phyloP scores from a whole-genome alignment of 2,888 invertebrate species.

The Scaptomyza parva region DNA sequence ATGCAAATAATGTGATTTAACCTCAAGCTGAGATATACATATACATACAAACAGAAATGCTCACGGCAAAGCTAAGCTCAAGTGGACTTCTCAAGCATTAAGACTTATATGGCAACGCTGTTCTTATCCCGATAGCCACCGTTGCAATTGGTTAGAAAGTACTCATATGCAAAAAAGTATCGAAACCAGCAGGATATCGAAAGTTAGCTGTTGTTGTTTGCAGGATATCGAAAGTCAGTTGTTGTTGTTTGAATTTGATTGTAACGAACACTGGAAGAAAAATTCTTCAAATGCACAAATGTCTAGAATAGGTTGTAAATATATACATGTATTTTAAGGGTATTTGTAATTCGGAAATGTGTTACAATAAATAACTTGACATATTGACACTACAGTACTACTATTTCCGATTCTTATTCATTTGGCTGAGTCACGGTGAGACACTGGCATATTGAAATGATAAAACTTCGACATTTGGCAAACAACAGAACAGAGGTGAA shows the following conservation, averaged over 20 bases:
- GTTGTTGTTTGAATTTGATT: too few species aligned
- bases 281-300: too few species aligned
- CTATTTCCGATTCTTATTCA: not conserved
- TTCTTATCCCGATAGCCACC: not conserved
- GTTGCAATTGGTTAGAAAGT: not conserved
- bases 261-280: too few species aligned
- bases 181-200: not conserved
- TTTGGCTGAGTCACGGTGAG: conserved; percentile 18
- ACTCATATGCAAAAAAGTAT: not conserved
- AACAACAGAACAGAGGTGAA: not conserved
- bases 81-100: not conserved
- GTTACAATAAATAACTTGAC: not conserved
- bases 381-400: not conserved
- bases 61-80: not conserved
- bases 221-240: too few species aligned
- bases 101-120: not conserved
- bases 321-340: not conserved
- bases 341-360: not conserved
- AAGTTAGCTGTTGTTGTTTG: too few species aligned
- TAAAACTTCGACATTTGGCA: not conserved
- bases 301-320: too few species aligned
- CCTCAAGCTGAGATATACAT: not conserved
- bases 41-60: too few species aligned
- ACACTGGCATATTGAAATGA: not conserved
- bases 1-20: conserved; percentile 5